A percentile compares a stretch with the other conserved stretches of the same genome.
phyloP scores from a whole-genome alignment of 2,888 invertebrate genomes.

The Apocheima hispidaria region DNA sequence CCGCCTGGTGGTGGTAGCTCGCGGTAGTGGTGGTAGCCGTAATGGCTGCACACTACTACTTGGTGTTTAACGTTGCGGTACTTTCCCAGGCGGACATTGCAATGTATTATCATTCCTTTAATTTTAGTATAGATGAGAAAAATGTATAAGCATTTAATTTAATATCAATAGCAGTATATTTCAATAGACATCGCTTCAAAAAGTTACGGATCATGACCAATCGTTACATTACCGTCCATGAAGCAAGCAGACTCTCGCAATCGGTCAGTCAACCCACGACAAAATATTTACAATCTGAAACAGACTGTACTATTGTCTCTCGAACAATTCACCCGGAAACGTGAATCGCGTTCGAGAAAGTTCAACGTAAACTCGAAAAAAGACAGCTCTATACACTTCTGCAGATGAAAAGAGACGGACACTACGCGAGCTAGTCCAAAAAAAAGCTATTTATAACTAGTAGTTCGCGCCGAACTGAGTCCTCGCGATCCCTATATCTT shows the following conservation, averaged over 20 bases:
- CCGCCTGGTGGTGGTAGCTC: too few relatives aligned
- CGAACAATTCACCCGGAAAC: constrained; percentile 30
- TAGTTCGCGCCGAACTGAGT: too few relatives aligned
- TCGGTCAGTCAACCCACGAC: constrained; percentile 61
- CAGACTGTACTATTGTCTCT: constrained; percentile 46
- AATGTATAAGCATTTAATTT: too few relatives aligned
- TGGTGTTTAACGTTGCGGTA: too few relatives aligned
- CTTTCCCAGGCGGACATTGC: too few relatives aligned
- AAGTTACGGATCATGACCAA: neutral
- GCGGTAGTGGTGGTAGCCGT: too few relatives aligned
- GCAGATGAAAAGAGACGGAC: too few relatives aligned
- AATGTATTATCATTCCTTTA: neutral
- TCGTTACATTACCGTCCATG: constrained; percentile 47
- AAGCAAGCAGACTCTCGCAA: constrained; percentile 56
- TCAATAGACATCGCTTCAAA: neutral
- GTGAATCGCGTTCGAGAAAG: constrained; percentile 34
- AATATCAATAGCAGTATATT: neutral
- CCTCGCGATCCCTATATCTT: too few relatives aligned
- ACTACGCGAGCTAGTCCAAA: too few relatives aligned
- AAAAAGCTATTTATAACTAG: too few relatives aligned
- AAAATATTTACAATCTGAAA: neutral
- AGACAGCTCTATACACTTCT: too few relatives aligned
- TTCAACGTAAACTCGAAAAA: constrained; percentile 3
- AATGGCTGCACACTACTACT: too few relatives aligned
- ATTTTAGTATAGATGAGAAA: neutral